These are phyloP conservation scores for Anguilla marmorata DNA, from an alignment of 2,797 vertebrate species.

Conservation along the genomic window DNA sequence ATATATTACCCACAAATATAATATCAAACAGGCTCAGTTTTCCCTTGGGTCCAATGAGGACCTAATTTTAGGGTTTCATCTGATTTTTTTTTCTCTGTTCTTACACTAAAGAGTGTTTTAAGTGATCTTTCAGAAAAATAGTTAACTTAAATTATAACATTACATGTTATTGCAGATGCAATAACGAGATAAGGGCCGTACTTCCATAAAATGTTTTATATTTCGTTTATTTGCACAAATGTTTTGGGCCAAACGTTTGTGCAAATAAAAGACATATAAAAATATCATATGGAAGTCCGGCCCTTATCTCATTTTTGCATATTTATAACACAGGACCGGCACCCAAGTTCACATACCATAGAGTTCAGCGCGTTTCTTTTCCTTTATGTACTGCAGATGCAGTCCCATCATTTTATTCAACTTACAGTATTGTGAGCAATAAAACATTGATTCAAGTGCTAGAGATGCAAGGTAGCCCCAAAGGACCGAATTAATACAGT, in stretches of 20 bases:
- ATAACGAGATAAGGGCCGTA: too few relatives aligned
- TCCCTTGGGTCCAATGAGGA: background rate
- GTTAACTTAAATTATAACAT: background rate
- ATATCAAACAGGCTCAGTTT: background rate
- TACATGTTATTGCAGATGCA: background rate
- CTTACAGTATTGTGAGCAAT: slow-evolving; percentile 31
- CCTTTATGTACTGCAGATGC: background rate
- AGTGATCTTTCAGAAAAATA: background rate
- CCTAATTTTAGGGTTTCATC: background rate
- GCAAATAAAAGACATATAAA: too few relatives aligned
- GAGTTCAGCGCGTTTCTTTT: too few relatives aligned
- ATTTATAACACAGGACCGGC: too few relatives aligned
- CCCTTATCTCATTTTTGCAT: too few relatives aligned
- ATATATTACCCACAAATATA: background rate
- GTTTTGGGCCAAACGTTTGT: too few relatives aligned
- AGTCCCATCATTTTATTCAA: slow-evolving; percentile 3
- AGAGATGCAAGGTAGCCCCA: slow-evolving; percentile 1
- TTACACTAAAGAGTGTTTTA: background rate
- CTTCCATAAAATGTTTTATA: too few relatives aligned
- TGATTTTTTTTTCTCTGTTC: background rate
- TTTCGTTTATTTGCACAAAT: too few relatives aligned
- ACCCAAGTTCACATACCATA: too few relatives aligned
- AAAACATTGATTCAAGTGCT: background rate
- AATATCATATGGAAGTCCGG: too few relatives aligned
- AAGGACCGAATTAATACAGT: background rate